Evolutionary conservation across 2,797 vertebrate species (phyloP).

Genomic region (Siniperca obscura): DNA sequence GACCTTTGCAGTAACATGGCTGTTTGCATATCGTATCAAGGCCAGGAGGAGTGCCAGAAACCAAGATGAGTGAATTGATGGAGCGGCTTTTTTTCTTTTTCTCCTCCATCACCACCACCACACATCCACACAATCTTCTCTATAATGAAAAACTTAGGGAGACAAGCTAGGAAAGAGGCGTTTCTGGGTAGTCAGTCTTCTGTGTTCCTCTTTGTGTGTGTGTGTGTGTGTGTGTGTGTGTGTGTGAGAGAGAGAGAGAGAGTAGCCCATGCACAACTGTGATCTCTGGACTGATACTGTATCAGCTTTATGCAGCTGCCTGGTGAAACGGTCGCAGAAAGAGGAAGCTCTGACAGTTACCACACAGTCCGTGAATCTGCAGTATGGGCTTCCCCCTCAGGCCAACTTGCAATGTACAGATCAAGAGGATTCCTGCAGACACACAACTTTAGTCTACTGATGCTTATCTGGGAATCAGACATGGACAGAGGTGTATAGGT

Average conservation of each 20-base stretch:
- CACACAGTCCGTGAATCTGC: slow-evolving; percentile 77
- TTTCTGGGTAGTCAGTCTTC: slow-evolving; percentile 6
- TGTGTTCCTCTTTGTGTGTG: slow-evolving; percentile 17
- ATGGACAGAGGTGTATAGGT: not conserved
- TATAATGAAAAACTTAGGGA: slow-evolving; percentile 16
- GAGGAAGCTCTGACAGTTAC: slow-evolving; percentile 71
- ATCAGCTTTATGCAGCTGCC: slow-evolving; percentile 77
- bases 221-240: slow-evolving; percentile 27
- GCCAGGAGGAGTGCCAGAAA: slow-evolving; percentile 55
- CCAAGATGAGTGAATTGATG: slow-evolving; percentile 51
- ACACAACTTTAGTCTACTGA: not conserved
- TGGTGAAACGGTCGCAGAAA: slow-evolving; percentile 63
- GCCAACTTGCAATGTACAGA: slow-evolving; percentile 1
- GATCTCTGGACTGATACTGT: slow-evolving; percentile 74
- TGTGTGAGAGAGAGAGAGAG: not conserved
- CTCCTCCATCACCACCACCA: slow-evolving; percentile 13
- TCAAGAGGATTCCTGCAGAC: not conserved
- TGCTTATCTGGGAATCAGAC: slow-evolving; percentile 18
- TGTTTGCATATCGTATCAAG: slow-evolving; percentile 72
- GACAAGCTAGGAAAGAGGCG: not conserved
- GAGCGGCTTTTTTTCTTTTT: slow-evolving; percentile 9
- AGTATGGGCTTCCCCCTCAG: slow-evolving; percentile 67
- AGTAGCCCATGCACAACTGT: slow-evolving; percentile 36
- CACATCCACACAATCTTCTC: slow-evolving; percentile 36
- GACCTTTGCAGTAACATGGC: slow-evolving; percentile 79